phyloP scores from a whole-genome alignment of 2,113 vertebrate species.

The Brachyistius frenatus region DNA sequence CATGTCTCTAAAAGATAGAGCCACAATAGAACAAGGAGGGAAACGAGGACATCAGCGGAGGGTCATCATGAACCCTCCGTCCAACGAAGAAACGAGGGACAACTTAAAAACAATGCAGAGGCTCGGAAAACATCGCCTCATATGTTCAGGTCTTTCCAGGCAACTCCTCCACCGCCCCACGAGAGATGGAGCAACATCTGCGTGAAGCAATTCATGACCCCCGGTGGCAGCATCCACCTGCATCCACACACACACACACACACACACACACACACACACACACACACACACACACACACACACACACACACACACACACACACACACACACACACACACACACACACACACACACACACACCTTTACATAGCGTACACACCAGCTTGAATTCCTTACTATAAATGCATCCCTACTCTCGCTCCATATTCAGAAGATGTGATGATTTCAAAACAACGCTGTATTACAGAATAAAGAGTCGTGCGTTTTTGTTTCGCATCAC shows the following conservation, averaged over 20 bases:
- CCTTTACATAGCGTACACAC: background rate
- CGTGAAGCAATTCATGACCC: conserved; percentile 8
- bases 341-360: conserved; percentile 15
- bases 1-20: too few species aligned
- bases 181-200: conserved; percentile 52
- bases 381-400: conserved; percentile 9
- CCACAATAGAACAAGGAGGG: too few species aligned
- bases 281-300: background rate
- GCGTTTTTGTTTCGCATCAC: conserved; percentile 16
- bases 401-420: conserved; percentile 2
- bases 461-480: background rate
- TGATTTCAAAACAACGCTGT: background rate
- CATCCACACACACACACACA: conserved; percentile 18
- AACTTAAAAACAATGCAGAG: conserved; percentile 6
- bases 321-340: background rate
- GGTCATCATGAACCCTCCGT: too few species aligned
- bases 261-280: too few species aligned
- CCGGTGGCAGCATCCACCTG: conserved; percentile 38
- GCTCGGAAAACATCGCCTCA: conserved; percentile 34
- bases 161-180: conserved; percentile 34
- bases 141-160: conserved; percentile 30
- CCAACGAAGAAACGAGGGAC: conserved; percentile 10
- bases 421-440: conserved; percentile 27
- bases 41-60: too few species aligned
- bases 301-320: conserved; percentile 11